Base-by-base conservation (phyloP, 2,888 invertebrate species). In the Dysmachus trigonus region DNA sequence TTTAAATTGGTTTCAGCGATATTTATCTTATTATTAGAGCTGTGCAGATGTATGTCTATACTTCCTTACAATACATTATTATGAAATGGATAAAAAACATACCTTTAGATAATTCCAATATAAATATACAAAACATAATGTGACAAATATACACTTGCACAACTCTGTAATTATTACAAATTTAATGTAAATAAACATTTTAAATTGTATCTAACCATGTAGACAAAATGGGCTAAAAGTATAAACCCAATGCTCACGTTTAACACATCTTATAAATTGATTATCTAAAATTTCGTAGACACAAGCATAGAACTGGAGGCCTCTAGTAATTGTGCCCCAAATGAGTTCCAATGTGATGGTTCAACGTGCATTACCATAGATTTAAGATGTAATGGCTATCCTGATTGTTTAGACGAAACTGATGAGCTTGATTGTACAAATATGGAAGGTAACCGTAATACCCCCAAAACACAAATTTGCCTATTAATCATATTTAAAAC, bases 381-480 rank as follows among this genome's bases (percentile, higher is more conserved):
- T 89, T 93, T 93, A 91, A 93, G 92, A 90, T 95, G 96, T 91
- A 93, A 96, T 91, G 93, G 93, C 74, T 89, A 89, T 73, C 88
- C 89, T 7, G 95, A 96, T 91, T 96, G 95, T 91, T 89, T 90
- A 1, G 95, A 95, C 90, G 93, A 93, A 87, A 93, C 93, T 18
- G 95, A 95, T 90, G 95, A 95, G 90, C 93, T 90, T 89, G 90
- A 91, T 89, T 92, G 92, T 90, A 90, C 90, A 62, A 89, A 89
- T 86, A 90, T 91, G 76, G 89, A 91, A 92, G 92, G 92, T 92
- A 92, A 91, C 86, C 88, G 74, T 38, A 87, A 77, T 86, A 74
- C 15, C 77, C 72, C 22, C 8, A 35, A 18, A n/a, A 8, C 27
- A 30, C 85, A 35, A 62, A 10, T 27, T 27, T 18, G 62, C 31